Evolutionary conservation across 2,113 vertebrate species (phyloP).

Genomic region (Copsychus sechellarum): DNA sequence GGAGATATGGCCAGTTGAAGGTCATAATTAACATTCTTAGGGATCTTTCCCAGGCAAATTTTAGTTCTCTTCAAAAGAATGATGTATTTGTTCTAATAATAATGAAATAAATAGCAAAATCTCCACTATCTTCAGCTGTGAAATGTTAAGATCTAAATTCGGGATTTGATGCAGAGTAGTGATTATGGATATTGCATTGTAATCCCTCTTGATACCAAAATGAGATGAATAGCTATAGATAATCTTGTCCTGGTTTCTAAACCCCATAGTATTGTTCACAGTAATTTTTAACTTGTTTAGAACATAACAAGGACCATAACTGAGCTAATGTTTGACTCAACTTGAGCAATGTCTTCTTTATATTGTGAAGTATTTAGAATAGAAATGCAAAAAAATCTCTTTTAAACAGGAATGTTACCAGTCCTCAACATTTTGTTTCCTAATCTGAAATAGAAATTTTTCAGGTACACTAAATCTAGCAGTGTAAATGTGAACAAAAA

Average conservation of each 20-base stretch:
- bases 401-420: neutral
- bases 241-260: neutral
- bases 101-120: neutral
- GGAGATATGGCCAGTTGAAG: neutral
- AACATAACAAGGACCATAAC: rapidly evolving
- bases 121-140: neutral
- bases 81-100: neutral
- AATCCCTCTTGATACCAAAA: neutral
- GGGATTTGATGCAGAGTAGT: neutral
- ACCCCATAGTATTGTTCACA: neutral
- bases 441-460: neutral
- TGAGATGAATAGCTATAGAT: neutral
- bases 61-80: neutral
- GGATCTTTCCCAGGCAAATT: neutral
- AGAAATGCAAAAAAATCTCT: neutral
- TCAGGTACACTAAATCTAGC: neutral
- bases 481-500: neutral
- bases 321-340: neutral
- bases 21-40: neutral
- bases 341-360: neutral
- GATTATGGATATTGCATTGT: neutral
- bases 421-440: neutral
- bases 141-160: neutral
- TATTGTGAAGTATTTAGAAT: neutral
- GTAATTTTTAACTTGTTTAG: neutral